Evolutionary conservation across 2,888 invertebrate genomes (phyloP).

Genomic region (Polietes domitor): DNA sequence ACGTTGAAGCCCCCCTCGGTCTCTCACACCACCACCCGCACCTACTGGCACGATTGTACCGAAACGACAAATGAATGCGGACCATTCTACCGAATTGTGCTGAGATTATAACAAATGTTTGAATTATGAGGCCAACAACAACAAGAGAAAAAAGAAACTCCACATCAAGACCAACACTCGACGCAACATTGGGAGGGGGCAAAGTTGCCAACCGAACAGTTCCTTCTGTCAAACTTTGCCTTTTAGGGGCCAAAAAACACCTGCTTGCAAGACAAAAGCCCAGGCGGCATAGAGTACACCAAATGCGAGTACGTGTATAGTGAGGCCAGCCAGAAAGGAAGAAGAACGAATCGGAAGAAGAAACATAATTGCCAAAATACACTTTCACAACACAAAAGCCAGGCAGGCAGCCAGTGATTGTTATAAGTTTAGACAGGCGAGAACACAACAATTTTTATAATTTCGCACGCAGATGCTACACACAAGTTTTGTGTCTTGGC

Average conservation of each 20-base stretch:
- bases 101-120: conserved; percentile 37
- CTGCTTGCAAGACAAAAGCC: conserved; percentile 9
- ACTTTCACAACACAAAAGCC: not conserved
- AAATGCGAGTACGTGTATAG: not conserved
- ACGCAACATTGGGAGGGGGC: not conserved
- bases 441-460: conserved; percentile 11
- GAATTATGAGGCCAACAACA: conserved; percentile 40
- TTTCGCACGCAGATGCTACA: conserved; percentile 32
- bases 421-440: conserved; percentile 29
- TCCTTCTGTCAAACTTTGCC: conserved; percentile 9
- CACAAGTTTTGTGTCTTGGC: not conserved
- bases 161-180: not conserved
- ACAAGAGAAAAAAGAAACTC: conserved; percentile 22
- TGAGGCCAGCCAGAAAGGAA: not conserved
- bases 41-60: not conserved
- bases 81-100: conserved; percentile 16
- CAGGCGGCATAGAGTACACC: not conserved
- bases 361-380: conserved; percentile 34
- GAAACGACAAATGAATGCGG: not conserved
- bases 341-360: not conserved
- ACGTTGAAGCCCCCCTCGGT: conserved; percentile 31
- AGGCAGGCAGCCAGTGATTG: conserved; percentile 31
- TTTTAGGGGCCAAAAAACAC: not conserved
- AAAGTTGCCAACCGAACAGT: not conserved
- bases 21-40: not conserved